Conservation (phyloP, 2,888 invertebrate genomes). For the Salticus scenicus region DNA sequence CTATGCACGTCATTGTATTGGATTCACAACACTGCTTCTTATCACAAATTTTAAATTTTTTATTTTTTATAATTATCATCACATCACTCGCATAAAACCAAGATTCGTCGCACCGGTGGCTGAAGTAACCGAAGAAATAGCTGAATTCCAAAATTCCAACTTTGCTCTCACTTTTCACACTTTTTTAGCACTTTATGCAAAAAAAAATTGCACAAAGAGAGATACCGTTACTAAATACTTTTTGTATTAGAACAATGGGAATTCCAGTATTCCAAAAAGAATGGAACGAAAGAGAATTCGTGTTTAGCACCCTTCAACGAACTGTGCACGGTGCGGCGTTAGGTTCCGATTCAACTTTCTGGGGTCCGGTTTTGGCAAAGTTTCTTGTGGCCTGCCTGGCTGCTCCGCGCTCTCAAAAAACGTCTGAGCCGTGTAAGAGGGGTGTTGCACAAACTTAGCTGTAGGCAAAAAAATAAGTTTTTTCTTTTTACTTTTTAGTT, state of each 20-base stretch:
- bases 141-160: not conserved
- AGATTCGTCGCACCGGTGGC: not conserved
- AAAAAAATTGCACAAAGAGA: too few species aligned
- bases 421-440: not conserved
- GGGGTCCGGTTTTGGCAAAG: not conserved
- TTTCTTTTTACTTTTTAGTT: too few species aligned
- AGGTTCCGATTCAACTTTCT: not conserved
- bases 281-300: too few species aligned
- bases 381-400: slow-evolving; percentile 8
- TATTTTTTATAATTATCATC: not conserved
- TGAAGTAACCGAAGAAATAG: not conserved
- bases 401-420: slow-evolving; percentile 1
- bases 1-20: too few species aligned
- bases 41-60: too few species aligned
- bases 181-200: not conserved
- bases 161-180: not conserved
- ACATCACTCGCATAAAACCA: not conserved
- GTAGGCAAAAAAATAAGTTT: not conserved
- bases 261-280: too few species aligned
- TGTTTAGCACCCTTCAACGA: too few species aligned
- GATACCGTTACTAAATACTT: too few species aligned
- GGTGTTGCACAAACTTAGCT: slow-evolving; percentile 13
- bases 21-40: too few species aligned
- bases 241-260: too few species aligned
- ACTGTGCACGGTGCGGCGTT: too few species aligned